A percentile compares a stretch with the other conserved stretches of the same genome.
Evolutionary conservation across 1,140 invertebrate species (phyloP).

Genomic region (Danaus plexippus): DNA sequence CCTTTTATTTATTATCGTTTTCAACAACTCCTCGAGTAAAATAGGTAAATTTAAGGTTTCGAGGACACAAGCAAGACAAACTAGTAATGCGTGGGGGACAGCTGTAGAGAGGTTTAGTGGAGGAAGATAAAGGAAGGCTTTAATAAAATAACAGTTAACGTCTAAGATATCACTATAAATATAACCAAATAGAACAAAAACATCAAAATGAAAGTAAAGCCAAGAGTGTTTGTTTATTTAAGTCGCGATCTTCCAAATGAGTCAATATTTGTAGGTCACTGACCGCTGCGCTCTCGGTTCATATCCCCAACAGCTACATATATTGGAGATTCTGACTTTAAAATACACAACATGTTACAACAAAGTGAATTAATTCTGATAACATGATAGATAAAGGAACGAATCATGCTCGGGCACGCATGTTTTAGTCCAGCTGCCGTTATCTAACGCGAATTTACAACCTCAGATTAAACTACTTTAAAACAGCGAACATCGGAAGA

Average conservation of each 20-base stretch:
- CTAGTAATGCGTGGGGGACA: slow-evolving; percentile 30
- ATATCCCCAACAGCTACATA: too few relatives aligned
- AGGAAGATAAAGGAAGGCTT: background rate
- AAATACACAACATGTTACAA: slow-evolving; percentile 7
- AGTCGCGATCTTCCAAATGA: slow-evolving; percentile 26
- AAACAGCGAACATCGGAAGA: slow-evolving; percentile 40
- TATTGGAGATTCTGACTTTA: too few relatives aligned
- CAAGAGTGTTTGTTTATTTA: slow-evolving; percentile 7
- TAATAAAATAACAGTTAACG: too few relatives aligned
- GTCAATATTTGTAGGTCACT: slow-evolving; percentile 56
- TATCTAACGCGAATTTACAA: slow-evolving; percentile 63
- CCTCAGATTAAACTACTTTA: slow-evolving; percentile 53
- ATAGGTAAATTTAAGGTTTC: slow-evolving; percentile 26
- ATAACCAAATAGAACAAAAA: too few relatives aligned
- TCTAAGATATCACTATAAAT: too few relatives aligned
- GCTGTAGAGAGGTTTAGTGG: slow-evolving; percentile 11
- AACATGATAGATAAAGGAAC: slow-evolving; percentile 45
- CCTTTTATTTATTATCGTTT: slow-evolving; percentile 36
- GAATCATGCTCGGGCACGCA: slow-evolving; percentile 41
- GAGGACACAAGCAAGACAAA: slow-evolving; percentile 25
- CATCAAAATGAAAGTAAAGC: too few relatives aligned
- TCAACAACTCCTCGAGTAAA: slow-evolving; percentile 21
- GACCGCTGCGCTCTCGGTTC: slow-evolving; percentile 21
- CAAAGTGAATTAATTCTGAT: slow-evolving; percentile 26
- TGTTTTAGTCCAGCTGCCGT: slow-evolving; percentile 44